Evolutionary conservation across 2,113 vertebrate species (phyloP).

Genomic region (Chaetodon trifascialis): DNA sequence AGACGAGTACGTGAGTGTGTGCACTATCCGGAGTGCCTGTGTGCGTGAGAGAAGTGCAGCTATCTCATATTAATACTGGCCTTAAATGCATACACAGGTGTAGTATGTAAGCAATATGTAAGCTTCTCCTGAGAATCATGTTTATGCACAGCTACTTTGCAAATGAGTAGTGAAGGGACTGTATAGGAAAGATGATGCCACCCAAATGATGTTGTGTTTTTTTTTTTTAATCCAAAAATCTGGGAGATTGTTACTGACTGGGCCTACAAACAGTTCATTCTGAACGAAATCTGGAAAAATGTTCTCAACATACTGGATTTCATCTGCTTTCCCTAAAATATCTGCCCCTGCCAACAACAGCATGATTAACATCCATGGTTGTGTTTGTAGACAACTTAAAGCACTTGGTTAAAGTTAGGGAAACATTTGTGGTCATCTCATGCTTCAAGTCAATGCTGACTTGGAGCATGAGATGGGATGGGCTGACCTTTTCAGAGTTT

Average conservation of each 20-base stretch:
- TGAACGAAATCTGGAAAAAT: not conserved
- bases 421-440: not conserved
- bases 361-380: not conserved
- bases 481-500: not conserved
- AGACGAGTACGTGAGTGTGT: slow-evolving; percentile 20
- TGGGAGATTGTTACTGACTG: not conserved
- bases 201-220: not conserved
- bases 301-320: not conserved
- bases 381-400: slow-evolving; percentile 7
- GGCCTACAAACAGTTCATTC: not conserved
- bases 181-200: not conserved
- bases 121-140: not conserved
- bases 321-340: not conserved
- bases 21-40: not conserved
- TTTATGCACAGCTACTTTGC: not conserved
- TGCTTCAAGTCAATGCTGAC: not conserved
- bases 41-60: slow-evolving; percentile 15
- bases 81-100: not conserved
- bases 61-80: slow-evolving; percentile 9
- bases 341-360: not conserved
- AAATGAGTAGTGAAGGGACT: not conserved
- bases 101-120: not conserved
- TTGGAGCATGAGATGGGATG: not conserved
- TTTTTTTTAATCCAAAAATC: too few species aligned
- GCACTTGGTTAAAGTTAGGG: not conserved